phyloP scores from a whole-genome alignment of 2,888 invertebrate genomes.

The Melipona bicolor region DNA sequence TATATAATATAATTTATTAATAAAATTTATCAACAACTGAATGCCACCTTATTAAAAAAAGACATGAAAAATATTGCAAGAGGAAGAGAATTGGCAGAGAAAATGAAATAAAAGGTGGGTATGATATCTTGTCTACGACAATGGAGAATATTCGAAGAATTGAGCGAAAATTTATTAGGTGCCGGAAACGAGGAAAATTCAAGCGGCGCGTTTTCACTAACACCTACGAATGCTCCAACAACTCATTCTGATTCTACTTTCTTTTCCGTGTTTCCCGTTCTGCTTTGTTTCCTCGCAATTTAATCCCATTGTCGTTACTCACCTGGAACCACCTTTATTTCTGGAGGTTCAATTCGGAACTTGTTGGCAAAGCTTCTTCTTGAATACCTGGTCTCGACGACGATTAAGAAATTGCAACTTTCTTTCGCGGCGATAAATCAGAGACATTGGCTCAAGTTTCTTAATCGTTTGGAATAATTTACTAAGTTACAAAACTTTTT shows the following conservation, averaged over 20 bases:
- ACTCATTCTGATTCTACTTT: constrained; percentile 20
- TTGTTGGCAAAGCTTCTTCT: not conserved
- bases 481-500: not conserved
- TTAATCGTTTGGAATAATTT: not conserved
- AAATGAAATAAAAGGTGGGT: not conserved
- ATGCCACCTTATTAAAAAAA: too few relatives aligned
- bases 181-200: constrained; percentile 1
- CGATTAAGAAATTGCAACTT: constrained; percentile 19
- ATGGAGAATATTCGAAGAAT: constrained; percentile 47
- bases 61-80: not conserved
- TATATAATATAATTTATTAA: not conserved
- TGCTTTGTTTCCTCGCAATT: constrained; percentile 53
- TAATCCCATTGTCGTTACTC: constrained; percentile 56
- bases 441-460: not conserved
- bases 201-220: constrained; percentile 16
- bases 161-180: constrained; percentile 51
- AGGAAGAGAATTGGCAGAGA: not conserved
- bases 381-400: not conserved
- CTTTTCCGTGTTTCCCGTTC: not conserved
- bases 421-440: not conserved
- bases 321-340: constrained; percentile 27
- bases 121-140: constrained; percentile 21
- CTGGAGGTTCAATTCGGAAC: not conserved
- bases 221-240: constrained; percentile 34
- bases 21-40: not conserved